Conservation (phyloP, 53 echinoderm and acorn worm species). For the Astropecten irregularis region DNA sequence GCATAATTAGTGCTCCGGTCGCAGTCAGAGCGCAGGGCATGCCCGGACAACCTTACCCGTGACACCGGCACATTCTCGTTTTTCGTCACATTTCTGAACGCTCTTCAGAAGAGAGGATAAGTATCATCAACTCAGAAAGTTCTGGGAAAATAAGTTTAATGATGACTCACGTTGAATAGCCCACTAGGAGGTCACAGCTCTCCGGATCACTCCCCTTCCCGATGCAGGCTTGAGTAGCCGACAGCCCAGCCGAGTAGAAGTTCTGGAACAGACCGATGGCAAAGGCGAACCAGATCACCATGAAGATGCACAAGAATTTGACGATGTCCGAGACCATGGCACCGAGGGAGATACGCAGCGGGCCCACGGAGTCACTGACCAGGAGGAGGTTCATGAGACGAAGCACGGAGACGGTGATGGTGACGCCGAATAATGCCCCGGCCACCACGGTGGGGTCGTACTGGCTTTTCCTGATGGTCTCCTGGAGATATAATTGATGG, state of each 20-base stretch:
- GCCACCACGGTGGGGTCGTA: slow-evolving; percentile 66
- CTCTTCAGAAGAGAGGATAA: too few species aligned
- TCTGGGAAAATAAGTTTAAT: not conserved
- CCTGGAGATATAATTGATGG: not conserved
- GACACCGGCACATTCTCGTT: too few species aligned
- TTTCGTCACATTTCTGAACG: too few species aligned
- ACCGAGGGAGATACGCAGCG: slow-evolving; percentile 85
- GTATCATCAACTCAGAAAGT: too few species aligned
- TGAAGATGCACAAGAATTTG: slow-evolving; percentile 79
- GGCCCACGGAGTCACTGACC: slow-evolving; percentile 79
- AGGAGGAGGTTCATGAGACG: slow-evolving; percentile 65
- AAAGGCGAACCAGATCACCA: slow-evolving; percentile 90
- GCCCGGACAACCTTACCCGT: too few species aligned
- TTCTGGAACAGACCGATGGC: slow-evolving; percentile 86
- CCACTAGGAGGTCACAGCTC: slow-evolving; percentile 4
- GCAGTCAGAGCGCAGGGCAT: too few species aligned
- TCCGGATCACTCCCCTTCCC: not conserved
- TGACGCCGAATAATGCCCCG: slow-evolving; percentile 69
- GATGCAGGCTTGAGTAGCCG: not conserved
- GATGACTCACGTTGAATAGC: slow-evolving; percentile 40
- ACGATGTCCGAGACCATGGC: slow-evolving; percentile 81
- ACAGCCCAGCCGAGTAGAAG: slow-evolving; percentile 60
- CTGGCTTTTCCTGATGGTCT: not conserved
- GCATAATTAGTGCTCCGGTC: too few species aligned
- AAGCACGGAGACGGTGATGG: slow-evolving; percentile 75